These are phyloP conservation scores for Junonia oenone DNA, from an alignment of 2,888 invertebrate genomes.

Conservation along the genomic window DNA sequence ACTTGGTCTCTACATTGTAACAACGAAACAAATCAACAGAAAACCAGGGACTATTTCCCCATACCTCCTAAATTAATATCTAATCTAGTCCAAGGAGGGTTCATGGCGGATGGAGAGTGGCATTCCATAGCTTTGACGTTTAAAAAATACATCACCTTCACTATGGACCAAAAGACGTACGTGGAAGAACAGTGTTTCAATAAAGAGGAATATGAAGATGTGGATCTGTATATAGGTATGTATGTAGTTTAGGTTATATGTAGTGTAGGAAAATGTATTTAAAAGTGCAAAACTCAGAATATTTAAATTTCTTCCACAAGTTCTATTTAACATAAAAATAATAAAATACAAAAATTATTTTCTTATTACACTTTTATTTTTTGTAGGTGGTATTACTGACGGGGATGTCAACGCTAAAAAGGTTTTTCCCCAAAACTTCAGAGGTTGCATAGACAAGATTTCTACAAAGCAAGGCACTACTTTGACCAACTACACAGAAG, in stretches of 20 bases:
- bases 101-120: constrained; percentile 86
- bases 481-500: constrained; percentile 52
- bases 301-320: no score
- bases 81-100: constrained; percentile 71
- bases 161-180: constrained; percentile 60
- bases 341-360: not conserved
- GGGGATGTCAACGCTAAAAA: constrained; percentile 60
- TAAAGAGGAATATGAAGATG: constrained; percentile 42
- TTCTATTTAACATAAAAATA: no score
- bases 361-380: not conserved
- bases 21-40: constrained; percentile 23
- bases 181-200: constrained; percentile 53
- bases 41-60: constrained; percentile 17
- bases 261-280: no score
- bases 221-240: constrained; percentile 61
- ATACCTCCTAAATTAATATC: constrained; percentile 35
- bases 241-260: no score
- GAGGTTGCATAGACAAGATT: constrained; percentile 81
- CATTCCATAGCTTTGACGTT: constrained; percentile 77
- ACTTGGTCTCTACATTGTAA: constrained; percentile 67
- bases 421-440: constrained; percentile 76
- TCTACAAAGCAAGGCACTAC: constrained; percentile 54
- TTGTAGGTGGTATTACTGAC: constrained; percentile 76
- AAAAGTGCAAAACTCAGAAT: no score
- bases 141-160: constrained; percentile 56